phyloP scores from a whole-genome alignment of 2,113 vertebrate genomes.

The Coreoperca whiteheadi region DNA sequence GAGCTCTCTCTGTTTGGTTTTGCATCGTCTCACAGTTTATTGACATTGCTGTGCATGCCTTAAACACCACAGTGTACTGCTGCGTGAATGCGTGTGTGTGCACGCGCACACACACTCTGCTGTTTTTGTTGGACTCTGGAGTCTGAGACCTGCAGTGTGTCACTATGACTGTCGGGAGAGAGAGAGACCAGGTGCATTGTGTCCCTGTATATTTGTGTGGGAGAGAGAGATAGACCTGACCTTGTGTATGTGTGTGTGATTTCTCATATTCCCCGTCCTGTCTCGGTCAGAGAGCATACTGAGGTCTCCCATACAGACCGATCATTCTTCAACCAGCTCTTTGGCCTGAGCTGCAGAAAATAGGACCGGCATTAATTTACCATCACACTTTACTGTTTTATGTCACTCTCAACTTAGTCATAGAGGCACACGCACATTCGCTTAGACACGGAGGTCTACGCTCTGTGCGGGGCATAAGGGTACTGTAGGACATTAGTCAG shows the following conservation, averaged over 20 bases:
- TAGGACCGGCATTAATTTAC: slow-evolving; percentile 48
- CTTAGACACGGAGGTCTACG: background rate
- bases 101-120: slow-evolving; percentile 52
- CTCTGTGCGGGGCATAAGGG: background rate
- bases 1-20: slow-evolving; percentile 73
- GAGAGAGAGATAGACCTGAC: slow-evolving; percentile 44
- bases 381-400: slow-evolving; percentile 54
- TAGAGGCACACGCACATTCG: background rate
- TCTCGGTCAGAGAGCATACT: slow-evolving; percentile 42
- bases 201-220: slow-evolving; percentile 61
- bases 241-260: slow-evolving; percentile 47
- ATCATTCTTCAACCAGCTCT: slow-evolving; percentile 49
- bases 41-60: slow-evolving; percentile 72
- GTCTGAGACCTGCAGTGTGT: slow-evolving; percentile 75
- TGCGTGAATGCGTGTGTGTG: slow-evolving; percentile 13
- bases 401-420: slow-evolving; percentile 41
- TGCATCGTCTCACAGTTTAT: slow-evolving; percentile 75
- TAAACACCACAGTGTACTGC: slow-evolving; percentile 50
- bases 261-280: slow-evolving; percentile 53
- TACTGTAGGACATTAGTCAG: slow-evolving; percentile 14
- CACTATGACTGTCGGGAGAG: slow-evolving; percentile 39
- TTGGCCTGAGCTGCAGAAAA: slow-evolving; percentile 47
- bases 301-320: slow-evolving; percentile 32
- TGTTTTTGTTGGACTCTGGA: slow-evolving; percentile 76
- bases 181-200: slow-evolving; percentile 76